phyloP scores from a whole-genome alignment of 2,113 vertebrate species.

The Todiramphus saurophagus region DNA sequence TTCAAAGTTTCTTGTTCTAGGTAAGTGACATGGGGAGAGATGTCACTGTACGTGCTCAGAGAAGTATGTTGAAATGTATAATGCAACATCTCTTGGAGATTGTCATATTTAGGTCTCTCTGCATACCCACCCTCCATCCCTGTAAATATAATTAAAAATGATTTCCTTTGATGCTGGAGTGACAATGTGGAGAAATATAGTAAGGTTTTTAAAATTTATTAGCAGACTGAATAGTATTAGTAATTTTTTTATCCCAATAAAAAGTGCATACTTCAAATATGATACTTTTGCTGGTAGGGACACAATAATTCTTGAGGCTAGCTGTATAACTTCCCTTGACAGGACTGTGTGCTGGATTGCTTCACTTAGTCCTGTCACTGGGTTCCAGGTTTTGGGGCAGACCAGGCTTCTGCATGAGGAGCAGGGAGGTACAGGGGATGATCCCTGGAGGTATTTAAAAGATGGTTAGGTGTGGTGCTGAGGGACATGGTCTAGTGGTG shows the following conservation, averaged over 20 bases:
- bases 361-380: background rate
- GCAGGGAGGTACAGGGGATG: background rate
- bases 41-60: background rate
- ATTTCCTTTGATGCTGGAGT: background rate
- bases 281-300: background rate
- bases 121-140: background rate
- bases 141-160: background rate
- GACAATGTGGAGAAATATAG: background rate
- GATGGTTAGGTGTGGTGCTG: no score
- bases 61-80: background rate
- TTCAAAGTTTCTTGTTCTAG: slow-evolving; percentile 9
- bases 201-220: background rate
- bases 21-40: background rate
- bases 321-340: background rate
- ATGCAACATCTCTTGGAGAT: background rate
- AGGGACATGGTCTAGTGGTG: no score
- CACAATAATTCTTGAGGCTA: background rate
- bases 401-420: background rate
- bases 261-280: background rate
- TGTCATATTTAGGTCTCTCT: background rate
- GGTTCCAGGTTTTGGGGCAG: background rate
- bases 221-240: background rate
- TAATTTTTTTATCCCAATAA: background rate
- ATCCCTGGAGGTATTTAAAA: no score
- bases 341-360: background rate